Conservation (phyloP, 2,797 vertebrate genomes). For the Phyllotis vaccarum region DNA sequence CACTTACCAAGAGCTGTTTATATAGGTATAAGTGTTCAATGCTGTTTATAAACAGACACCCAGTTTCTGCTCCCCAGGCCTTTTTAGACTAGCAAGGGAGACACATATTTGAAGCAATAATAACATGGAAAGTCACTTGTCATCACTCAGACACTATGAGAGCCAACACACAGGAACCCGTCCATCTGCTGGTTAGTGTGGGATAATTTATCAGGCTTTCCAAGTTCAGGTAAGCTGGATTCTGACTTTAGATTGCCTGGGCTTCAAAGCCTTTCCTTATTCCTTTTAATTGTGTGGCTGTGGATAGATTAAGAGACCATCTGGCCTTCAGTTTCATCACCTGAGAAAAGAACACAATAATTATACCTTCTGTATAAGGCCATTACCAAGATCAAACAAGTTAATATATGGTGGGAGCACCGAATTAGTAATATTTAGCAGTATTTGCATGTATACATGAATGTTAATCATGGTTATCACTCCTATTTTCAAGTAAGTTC, state of each 20-base stretch:
- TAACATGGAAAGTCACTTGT: neutral
- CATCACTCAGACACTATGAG: neutral
- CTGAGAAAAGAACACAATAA: slow-evolving; percentile 28
- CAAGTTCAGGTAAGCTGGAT: neutral
- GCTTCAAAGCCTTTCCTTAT: neutral
- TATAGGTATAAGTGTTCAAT: neutral
- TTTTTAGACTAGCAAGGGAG: neutral
- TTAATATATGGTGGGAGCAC: neutral
- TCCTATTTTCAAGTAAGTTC: slow-evolving; percentile 6
- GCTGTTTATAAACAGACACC: neutral
- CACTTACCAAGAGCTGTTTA: neutral
- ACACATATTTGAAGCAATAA: neutral
- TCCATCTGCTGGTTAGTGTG: neutral
- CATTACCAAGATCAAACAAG: slow-evolving; percentile 37
- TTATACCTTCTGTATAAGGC: slow-evolving; percentile 18
- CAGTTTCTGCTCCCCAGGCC: neutral
- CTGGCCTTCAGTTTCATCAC: slow-evolving; percentile 26
- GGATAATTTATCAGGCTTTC: neutral
- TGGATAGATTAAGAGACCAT: neutral
- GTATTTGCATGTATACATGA: slow-evolving; percentile 5
- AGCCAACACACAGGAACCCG: neutral
- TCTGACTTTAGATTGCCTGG: neutral
- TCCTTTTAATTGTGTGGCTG: neutral
- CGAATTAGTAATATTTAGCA: slow-evolving; percentile 43
- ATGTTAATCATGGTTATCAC: slow-evolving; percentile 37